Percentiles rank a stretch among this genome's conserved stretches.
phyloP scores from a whole-genome alignment of 1,140 invertebrate species.

The Bombus vancouverensis region DNA sequence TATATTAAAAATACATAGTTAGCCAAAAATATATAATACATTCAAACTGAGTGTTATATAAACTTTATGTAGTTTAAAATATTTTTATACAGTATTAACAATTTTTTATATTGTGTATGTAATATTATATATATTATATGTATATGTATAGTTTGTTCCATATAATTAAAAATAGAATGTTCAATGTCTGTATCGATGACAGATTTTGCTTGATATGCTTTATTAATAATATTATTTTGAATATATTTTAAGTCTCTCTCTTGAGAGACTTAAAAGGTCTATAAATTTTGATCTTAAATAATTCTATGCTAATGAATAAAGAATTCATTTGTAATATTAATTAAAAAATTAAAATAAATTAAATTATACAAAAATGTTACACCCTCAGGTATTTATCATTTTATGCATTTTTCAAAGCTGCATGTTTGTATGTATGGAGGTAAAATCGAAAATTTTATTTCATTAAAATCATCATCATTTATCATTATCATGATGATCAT shows the following conservation, averaged over 20 bases:
- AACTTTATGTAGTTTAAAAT: background rate
- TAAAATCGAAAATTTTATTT: constrained; percentile 28
- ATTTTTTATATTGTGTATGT: background rate
- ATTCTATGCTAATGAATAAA: background rate
- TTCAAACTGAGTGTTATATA: too few relatives aligned
- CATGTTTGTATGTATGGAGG: background rate
- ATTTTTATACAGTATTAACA: background rate
- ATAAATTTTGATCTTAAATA: background rate
- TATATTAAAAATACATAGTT: constrained; percentile 37
- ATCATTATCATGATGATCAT: constrained; percentile 25
- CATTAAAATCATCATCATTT: constrained; percentile 29
- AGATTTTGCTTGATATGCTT: background rate
- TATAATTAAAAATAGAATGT: background rate
- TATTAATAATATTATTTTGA: background rate
- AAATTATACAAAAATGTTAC: background rate
- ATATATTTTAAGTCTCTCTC: background rate
- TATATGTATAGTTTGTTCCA: background rate
- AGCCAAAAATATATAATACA: background rate
- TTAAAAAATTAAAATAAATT: background rate
- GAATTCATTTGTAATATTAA: background rate
- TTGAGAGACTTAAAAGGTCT: background rate
- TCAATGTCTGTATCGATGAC: constrained; percentile 50
- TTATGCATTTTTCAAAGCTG: background rate
- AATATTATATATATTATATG: background rate
- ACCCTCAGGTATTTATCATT: background rate